phyloP scores from a whole-genome alignment of 1,140 invertebrate species.

The Drosophila fuyamai region DNA sequence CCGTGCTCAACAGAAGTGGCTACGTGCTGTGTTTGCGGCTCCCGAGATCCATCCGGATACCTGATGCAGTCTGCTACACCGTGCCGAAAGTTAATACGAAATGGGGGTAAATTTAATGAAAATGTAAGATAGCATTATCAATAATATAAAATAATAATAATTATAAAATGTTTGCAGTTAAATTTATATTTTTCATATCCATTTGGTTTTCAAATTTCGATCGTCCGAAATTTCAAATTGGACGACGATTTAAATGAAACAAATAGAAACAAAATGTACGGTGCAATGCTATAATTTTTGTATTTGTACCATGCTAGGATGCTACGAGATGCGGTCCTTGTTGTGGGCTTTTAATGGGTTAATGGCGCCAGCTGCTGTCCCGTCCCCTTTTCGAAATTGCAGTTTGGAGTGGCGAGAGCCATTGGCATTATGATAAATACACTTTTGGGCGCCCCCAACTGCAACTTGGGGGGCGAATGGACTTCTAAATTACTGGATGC shows the following conservation, averaged over 20 bases:
- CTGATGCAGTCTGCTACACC: constrained; percentile 24
- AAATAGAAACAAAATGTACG: no score
- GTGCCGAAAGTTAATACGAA: not conserved
- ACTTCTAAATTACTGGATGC: constrained; percentile 70
- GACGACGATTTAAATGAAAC: no score
- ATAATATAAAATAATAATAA: no score
- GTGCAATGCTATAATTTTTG: not conserved
- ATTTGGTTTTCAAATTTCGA: no score
- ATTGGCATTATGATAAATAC: constrained; percentile 78
- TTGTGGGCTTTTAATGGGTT: constrained; percentile 75
- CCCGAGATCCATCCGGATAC: constrained; percentile 43
- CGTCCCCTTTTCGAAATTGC: constrained; percentile 25
- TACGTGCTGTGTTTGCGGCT: constrained; percentile 70
- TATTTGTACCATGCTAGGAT: constrained; percentile 7
- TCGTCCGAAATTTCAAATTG: no score
- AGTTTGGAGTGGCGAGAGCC: constrained; percentile 38
- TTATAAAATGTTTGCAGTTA: no score
- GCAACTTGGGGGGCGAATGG: constrained; percentile 44
- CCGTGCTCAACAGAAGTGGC: constrained; percentile 67
- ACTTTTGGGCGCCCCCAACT: constrained; percentile 60
- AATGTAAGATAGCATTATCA: no score
- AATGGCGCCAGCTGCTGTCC: constrained; percentile 54
- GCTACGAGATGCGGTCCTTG: constrained; percentile 70
- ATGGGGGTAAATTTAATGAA: not conserved
- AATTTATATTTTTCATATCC: no score